Base-by-base conservation (phyloP, 2,888 invertebrate species). In the Drosophila affinis region DNA sequence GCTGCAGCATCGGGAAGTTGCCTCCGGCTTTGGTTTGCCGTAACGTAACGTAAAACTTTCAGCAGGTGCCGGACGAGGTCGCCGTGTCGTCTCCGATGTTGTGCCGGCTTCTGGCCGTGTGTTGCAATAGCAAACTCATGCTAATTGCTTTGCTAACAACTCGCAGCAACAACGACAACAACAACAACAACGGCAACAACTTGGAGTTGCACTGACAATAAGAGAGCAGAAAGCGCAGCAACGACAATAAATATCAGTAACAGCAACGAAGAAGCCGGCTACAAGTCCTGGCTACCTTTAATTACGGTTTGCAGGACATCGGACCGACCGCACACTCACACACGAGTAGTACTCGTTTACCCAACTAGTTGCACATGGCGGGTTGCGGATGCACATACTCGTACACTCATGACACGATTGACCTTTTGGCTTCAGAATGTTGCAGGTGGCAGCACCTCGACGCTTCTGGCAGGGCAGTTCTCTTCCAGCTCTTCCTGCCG, bases 141-240 rank as follows among this genome's bases (percentile, higher is more conserved):
- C 89, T 89, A 88, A 89, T 89, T 89, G 89, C 86, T 87, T 80
- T 84, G 82, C 79, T 86, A 89, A 89, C 84, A 87, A 87, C 81
- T 78, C 74, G 76, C 78, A 78, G 76, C 72, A 59, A 72, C 71
- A 67, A 65, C 56, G 27, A 27, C 69, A 60, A 68, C 57, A 70
- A 73, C 75, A 76, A 76, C 77, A 53, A 45, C 71, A 62, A 34
- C 12, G 34, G 4, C 68, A 53, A 17, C 48, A 75, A 81, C 73
- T 56, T 75, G 74, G 69, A 68, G 60, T 80, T 75, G 70, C 67
- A 71, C 77, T 56, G 73, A 78, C 76, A 75, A 77, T 76, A 76
- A 79, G 71, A 67, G 58, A 54, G 44, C 67, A 47, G 68, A 69
- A 67, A 65, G 44, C 67, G 69, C 69, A 74, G 72, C 57, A 74